Base-by-base conservation (phyloP, 2,888 invertebrate species). In the Athalia rosae region DNA sequence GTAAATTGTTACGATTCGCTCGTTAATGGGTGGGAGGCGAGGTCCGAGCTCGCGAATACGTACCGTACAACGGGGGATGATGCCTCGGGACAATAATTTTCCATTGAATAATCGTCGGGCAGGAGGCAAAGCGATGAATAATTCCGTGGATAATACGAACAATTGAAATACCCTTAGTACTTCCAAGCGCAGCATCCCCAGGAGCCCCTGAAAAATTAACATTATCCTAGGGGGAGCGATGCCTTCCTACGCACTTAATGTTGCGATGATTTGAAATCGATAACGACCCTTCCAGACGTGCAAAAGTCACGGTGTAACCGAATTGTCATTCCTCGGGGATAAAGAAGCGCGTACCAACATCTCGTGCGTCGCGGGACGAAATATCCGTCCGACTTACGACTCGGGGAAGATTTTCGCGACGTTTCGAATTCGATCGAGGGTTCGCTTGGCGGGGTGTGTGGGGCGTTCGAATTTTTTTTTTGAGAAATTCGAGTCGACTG, bases 251-350 rank as follows among this genome's bases (percentile, higher is more conserved):
- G 77, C 78, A 80, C 82, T 83, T 82, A 82, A 86, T 82, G 82
- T 81, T 79, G 80, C 74, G 84, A 85, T 85, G 83, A 87, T 87
- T 87, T 79, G 84, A 85, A 86, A 86, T 87, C 87, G 83, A 87
- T 86, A 86, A 83, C 83, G 82, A 84, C 80, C 80, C 82, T 79
- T 61, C 74, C 74, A 76, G 81, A 78, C 79, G 78, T 73, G 76
- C 79, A 80, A 79, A 81, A 84, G 83, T 83, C 81, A 79, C 79
- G 80, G 78, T 81, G 78, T 81, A 81, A 84, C 81, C 82, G 84
- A 84, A 82, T 84, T 61, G 61, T 62, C 61, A 74, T 74, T 74
- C 74, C 74, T 74, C 62, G 47, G 74, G 74, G 74, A 74, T 47
- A 62, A 61, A 48, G 74, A 48, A 67, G n/a, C n/a, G n/a, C n/a